These are phyloP conservation scores for Leptura quadrifasciata DNA, from an alignment of 2,888 invertebrate genomes.

Conservation along the genomic window DNA sequence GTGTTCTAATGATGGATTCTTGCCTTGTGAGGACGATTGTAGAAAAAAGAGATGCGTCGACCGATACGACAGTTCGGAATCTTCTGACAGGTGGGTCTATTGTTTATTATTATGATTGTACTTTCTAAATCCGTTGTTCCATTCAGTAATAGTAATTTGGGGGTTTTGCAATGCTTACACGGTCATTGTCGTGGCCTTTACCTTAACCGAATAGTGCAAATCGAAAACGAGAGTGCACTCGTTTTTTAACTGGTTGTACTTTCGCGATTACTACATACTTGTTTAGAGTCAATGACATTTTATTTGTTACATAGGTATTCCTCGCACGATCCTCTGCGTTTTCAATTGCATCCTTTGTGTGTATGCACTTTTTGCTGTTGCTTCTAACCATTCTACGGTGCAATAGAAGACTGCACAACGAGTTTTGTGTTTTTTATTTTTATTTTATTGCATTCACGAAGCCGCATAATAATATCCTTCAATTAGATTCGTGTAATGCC, in stretches of 20 bases:
- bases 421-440: slow-evolving; percentile 35
- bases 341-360: slow-evolving; percentile 42
- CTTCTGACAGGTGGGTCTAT: slow-evolving; percentile 88
- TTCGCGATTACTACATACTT: slow-evolving; percentile 64
- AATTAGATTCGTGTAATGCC: slow-evolving; percentile 30
- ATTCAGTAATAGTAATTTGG: slow-evolving; percentile 51
- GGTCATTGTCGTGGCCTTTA: slow-evolving; percentile 73
- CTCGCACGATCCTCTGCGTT: slow-evolving; percentile 50
- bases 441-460: slow-evolving; percentile 13
- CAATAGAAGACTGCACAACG: slow-evolving; percentile 26
- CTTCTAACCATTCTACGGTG: slow-evolving; percentile 22
- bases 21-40: slow-evolving; percentile 72
- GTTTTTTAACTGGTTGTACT: slow-evolving; percentile 63
- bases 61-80: slow-evolving; percentile 95
- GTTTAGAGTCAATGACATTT: slow-evolving; percentile 67
- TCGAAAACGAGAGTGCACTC: slow-evolving; percentile 71
- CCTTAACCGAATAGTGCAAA: slow-evolving; percentile 71
- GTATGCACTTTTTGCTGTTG: slow-evolving; percentile 35
- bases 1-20: slow-evolving; percentile 65
- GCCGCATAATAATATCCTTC: slow-evolving; percentile 15
- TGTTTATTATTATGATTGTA: slow-evolving; percentile 50
- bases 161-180: slow-evolving; percentile 56
- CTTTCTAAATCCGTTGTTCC: slow-evolving; percentile 44
- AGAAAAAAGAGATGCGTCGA: slow-evolving; percentile 91
- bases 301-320: slow-evolving; percentile 51